Conservation (phyloP, 1,140 invertebrate species). For the Drosophila arawakana region DNA sequence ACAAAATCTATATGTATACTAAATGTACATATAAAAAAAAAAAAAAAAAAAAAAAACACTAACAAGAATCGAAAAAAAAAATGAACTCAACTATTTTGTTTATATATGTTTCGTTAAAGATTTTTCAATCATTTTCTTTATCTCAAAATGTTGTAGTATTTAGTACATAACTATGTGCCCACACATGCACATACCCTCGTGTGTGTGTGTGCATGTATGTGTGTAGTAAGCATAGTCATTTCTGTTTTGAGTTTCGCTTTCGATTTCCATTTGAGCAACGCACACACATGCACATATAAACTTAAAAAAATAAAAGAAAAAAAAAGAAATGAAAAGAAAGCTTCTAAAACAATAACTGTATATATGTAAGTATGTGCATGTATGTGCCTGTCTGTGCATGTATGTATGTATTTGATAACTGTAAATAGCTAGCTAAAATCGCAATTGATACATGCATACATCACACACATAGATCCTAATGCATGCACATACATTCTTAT, state of each 20-base stretch:
- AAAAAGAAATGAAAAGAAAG: too few species aligned
- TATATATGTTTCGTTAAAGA: conserved; percentile 52
- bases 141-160: conserved; percentile 35
- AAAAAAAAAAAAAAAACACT: conserved; percentile 48
- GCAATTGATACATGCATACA: conserved; percentile 24
- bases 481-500: neutral
- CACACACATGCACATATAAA: conserved; percentile 21
- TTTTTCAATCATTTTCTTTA: conserved; percentile 64
- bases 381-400: conserved; percentile 1
- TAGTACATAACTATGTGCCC: conserved; percentile 14
- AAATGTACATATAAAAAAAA: conserved; percentile 44
- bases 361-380: neutral
- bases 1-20: conserved; percentile 47
- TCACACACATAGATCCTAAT: neutral
- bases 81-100: conserved; percentile 59
- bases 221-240: conserved; percentile 13
- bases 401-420: conserved; percentile 3
- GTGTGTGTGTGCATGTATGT: conserved; percentile 1
- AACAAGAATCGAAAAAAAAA: conserved; percentile 70
- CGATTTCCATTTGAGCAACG: conserved; percentile 6
- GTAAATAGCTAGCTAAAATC: conserved; percentile 17
- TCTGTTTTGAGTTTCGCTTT: conserved; percentile 14
- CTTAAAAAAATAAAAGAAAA: too few species aligned
- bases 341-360: conserved; percentile 2
- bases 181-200: neutral